Conservation (phyloP, 1,140 invertebrate genomes). For the Ips typographus region DNA sequence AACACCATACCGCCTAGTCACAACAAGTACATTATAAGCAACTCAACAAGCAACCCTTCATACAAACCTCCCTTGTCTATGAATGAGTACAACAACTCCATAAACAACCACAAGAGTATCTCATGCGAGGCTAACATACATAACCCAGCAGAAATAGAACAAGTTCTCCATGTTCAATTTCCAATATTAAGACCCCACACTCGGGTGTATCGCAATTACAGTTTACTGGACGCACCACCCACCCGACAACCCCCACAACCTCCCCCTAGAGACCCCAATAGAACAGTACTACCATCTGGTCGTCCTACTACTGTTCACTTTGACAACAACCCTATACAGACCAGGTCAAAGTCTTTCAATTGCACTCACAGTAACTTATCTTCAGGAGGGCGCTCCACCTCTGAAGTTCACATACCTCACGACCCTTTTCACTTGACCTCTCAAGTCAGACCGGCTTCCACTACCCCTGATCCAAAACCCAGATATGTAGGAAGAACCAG, state of each 20-base stretch:
- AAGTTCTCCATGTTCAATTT: conserved; percentile 45
- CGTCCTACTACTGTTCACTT: conserved; percentile 58
- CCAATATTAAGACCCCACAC: conserved; percentile 42
- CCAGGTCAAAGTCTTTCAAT: conserved; percentile 38
- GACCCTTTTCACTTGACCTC: conserved; percentile 39
- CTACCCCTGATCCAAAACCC: conserved; percentile 55
- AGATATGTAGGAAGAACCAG: conserved; percentile 33
- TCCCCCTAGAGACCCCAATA: conserved; percentile 68
- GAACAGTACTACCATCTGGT: conserved; percentile 56
- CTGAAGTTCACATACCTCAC: conserved; percentile 57
- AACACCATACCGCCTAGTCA: conserved; percentile 51
- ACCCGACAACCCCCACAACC: conserved; percentile 60
- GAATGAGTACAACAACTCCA: conserved; percentile 43
- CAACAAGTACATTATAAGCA: conserved; percentile 43
- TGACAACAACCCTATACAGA: conserved; percentile 42
- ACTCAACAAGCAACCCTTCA: conserved; percentile 46
- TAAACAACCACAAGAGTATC: conserved; percentile 40
- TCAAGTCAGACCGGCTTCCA: conserved; percentile 57
- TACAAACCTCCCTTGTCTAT: conserved; percentile 46
- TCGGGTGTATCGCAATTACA: conserved; percentile 43
- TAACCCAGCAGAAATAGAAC: conserved; percentile 39
- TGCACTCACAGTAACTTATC: conserved; percentile 25
- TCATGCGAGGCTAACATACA: conserved; percentile 50
- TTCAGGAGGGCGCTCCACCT: conserved; percentile 54
- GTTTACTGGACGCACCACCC: conserved; percentile 39